Percentiles rank a stretch among this genome's conserved stretches.
phyloP scores from a whole-genome alignment of 1,140 invertebrate species.

The Drosophila lini region DNA sequence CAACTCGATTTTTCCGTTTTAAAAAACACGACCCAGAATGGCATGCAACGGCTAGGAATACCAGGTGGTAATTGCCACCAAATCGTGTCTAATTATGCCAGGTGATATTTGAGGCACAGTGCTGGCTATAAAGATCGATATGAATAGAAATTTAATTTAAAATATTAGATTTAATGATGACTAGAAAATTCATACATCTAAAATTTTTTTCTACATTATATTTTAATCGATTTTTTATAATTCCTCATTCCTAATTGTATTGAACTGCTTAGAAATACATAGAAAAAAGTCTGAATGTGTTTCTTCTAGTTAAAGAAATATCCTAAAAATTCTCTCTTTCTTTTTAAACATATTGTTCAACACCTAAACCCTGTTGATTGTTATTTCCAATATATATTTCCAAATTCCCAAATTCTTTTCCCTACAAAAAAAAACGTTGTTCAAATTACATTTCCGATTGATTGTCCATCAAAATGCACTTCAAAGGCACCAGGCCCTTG shows the following conservation, averaged over 20 bases:
- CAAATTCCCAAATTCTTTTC: too few species aligned
- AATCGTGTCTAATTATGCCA: conserved; percentile 78
- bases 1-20: conserved; percentile 4
- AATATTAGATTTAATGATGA: too few species aligned
- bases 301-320: neutral
- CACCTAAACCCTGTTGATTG: too few species aligned
- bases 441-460: conserved; percentile 41
- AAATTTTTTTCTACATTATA: too few species aligned
- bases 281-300: too few species aligned
- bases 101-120: conserved; percentile 28
- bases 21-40: conserved; percentile 32
- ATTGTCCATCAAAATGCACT: conserved; percentile 40
- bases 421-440: neutral
- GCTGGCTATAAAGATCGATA: neutral
- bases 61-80: conserved; percentile 78
- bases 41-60: conserved; percentile 41
- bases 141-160: neutral
- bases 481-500: conserved; percentile 9
- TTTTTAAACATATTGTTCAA: neutral
- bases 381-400: neutral
- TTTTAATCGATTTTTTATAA: too few species aligned
- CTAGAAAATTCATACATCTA: too few species aligned
- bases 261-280: too few species aligned
- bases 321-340: neutral
- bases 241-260: too few species aligned